Conservation (phyloP, 2,797 vertebrate genomes). For the Lagorchestes hirsutus region DNA sequence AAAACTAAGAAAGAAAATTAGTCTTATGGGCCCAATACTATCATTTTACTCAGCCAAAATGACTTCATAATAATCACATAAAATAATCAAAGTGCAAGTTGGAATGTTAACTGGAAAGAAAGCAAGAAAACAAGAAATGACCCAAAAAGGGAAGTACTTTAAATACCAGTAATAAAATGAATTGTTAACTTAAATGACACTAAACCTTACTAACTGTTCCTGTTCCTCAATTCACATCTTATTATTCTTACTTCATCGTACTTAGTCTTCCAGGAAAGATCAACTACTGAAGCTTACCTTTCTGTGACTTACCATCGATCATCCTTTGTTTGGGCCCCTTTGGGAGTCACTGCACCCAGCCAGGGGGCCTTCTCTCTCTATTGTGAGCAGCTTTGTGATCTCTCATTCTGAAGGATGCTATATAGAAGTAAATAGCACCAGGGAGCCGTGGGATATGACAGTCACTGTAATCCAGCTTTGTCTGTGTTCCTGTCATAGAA, state of each 20-base stretch:
- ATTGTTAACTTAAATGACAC: not conserved
- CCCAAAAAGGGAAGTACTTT: conserved; percentile 8
- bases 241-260: not conserved
- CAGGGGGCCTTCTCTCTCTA: not conserved
- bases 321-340: conserved; percentile 5
- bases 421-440: not conserved
- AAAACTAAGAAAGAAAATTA: conserved; percentile 22
- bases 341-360: not conserved
- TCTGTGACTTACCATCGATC: not conserved
- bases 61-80: conserved; percentile 8
- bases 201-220: not conserved
- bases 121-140: conserved; percentile 1
- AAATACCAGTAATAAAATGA: conserved; percentile 5
- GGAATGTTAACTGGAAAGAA: conserved; percentile 14
- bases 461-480: conserved; percentile 9
- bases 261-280: not conserved
- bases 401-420: conserved; percentile 22
- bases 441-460: conserved; percentile 5
- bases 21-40: conserved; percentile 1
- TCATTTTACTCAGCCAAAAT: conserved; percentile 1
- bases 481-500: conserved; percentile 26
- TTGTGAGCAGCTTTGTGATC: conserved; percentile 31
- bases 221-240: conserved; percentile 20
- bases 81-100: not conserved
- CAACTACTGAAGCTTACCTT: conserved; percentile 28